These are phyloP conservation scores for Propithecus coquereli DNA, from an alignment of 2,113 vertebrate genomes.

Conservation along the genomic window DNA sequence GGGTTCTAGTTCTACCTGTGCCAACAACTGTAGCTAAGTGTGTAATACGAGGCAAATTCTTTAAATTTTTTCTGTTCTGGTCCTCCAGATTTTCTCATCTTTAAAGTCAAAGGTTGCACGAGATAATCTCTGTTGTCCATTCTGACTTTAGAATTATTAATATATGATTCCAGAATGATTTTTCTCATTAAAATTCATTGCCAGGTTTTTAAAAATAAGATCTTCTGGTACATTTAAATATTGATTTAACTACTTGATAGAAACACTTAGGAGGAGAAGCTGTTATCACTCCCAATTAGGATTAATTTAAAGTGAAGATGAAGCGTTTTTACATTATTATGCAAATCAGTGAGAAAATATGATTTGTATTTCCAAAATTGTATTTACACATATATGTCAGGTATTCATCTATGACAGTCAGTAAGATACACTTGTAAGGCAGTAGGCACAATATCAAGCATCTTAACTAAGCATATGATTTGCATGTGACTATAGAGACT, in stretches of 20 bases:
- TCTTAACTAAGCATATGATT: constrained; percentile 51
- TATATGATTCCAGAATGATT: background rate
- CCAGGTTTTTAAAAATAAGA: constrained; percentile 20
- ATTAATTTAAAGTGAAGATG: constrained; percentile 35
- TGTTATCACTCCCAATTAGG: constrained; percentile 7
- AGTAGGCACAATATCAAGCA: background rate
- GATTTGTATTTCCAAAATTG: constrained; percentile 15
- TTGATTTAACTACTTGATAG: constrained; percentile 31
- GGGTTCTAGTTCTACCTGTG: background rate
- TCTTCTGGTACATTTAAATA: constrained; percentile 15
- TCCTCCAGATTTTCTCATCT: background rate
- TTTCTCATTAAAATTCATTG: constrained; percentile 11
- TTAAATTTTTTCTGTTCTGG: background rate
- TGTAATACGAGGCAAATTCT: background rate
- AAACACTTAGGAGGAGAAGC: background rate
- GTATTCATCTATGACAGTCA: background rate
- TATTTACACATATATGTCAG: constrained; percentile 30
- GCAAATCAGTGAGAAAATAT: constrained; percentile 15
- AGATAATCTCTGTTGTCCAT: background rate
- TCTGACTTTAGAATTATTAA: background rate
- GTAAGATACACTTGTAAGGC: background rate
- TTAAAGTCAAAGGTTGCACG: background rate
- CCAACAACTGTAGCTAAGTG: background rate
- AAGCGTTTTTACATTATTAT: constrained; percentile 3
- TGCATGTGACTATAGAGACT: constrained; percentile 39